Percentiles rank a stretch among this genome's conserved stretches.
These are phyloP conservation scores for Eublepharis macularius DNA, from an alignment of 2,113 vertebrate genomes.

Conservation along the genomic window DNA sequence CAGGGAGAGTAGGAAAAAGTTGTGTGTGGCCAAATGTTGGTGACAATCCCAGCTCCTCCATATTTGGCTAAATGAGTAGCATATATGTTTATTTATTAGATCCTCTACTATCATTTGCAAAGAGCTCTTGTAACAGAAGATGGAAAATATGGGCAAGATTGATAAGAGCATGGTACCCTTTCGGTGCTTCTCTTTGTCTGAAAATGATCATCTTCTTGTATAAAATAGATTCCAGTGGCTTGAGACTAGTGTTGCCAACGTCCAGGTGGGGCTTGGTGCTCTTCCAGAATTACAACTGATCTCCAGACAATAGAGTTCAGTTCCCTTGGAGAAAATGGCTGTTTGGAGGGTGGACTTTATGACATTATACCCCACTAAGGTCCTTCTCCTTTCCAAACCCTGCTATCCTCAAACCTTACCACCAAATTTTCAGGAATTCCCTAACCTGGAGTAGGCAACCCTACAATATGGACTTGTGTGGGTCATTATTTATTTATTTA, in stretches of 20 bases:
- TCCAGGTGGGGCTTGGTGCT: no score
- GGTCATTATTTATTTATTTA: no score
- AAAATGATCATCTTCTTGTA: background rate
- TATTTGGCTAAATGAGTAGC: background rate
- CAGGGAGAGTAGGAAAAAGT: background rate
- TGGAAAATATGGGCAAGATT: background rate
- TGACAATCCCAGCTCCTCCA: background rate
- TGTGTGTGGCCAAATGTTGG: background rate
- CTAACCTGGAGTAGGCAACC: no score
- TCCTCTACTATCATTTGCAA: background rate
- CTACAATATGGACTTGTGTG: no score
- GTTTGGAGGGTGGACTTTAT: no score
- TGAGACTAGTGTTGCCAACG: conserved; percentile 38
- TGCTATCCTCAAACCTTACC: no score
- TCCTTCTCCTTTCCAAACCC: no score
- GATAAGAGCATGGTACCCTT: conserved; percentile 4
- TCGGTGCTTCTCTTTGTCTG: background rate
- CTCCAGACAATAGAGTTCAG: no score
- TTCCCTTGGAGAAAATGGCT: no score
- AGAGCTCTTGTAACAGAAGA: background rate
- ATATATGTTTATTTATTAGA: background rate
- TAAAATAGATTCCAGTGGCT: background rate
- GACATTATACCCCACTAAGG: no score
- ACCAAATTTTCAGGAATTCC: no score
- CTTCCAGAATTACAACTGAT: no score